Evolutionary conservation across 1,140 invertebrate species (phyloP).

Genomic region (Limonius californicus): DNA sequence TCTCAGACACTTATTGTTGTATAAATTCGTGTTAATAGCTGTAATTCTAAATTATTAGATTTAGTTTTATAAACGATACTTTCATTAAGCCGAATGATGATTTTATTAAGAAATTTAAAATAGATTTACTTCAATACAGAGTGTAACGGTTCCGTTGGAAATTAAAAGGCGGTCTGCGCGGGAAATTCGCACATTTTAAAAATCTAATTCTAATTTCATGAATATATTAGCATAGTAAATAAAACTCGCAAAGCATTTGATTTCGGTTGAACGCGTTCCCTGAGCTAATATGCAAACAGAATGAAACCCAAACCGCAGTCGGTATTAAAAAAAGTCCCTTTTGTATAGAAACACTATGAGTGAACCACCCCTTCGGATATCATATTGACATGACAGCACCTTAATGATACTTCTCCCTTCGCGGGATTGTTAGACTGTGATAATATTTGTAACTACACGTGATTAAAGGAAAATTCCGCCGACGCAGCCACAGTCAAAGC

Average conservation of each 20-base stretch:
- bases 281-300: constrained; percentile 40
- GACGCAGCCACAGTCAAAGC: constrained; percentile 37
- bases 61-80: constrained; percentile 6
- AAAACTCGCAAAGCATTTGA: constrained; percentile 36
- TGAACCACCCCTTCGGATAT: constrained; percentile 42
- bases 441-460: neutral
- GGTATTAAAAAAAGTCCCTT: constrained; percentile 45
- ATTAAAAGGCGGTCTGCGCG: neutral
- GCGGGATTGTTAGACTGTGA: constrained; percentile 39
- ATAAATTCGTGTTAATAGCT: constrained; percentile 8
- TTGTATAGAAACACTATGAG: constrained; percentile 38
- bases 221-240: constrained; percentile 40
- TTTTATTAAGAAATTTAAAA: constrained; percentile 1
- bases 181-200: constrained; percentile 20
- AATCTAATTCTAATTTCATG: constrained; percentile 40
- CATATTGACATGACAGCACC: constrained; percentile 48
- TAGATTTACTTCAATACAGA: neutral
- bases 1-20: constrained; percentile 9
- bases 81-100: constrained; percentile 1
- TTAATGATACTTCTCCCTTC: constrained; percentile 44
- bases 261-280: constrained; percentile 36
- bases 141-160: neutral
- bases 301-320: constrained; percentile 36
- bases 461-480: constrained; percentile 8
- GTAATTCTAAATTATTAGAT: constrained; percentile 6